Evolutionary conservation across 2,888 invertebrate species (phyloP), one percentile per base, ranked within the genome.

Genomic region (Antheraea assamensis): DNA sequence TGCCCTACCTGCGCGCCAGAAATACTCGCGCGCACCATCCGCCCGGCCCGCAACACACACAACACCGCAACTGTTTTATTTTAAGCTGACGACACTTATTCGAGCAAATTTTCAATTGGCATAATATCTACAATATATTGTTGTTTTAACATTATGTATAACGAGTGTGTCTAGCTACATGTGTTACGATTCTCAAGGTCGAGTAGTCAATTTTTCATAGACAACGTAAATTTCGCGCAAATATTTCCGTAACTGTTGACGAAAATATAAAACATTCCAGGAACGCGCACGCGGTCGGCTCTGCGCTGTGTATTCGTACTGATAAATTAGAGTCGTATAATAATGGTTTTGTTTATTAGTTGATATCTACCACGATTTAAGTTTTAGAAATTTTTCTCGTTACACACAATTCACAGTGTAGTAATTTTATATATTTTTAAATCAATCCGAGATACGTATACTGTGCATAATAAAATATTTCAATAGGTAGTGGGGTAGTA

Each of bases 1-100:
- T 87, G 89, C 87, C 87, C 89, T 93, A 93, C 93, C 93, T 93
- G 93, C 90, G 87, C 88, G 90, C 93, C 90, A 88, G 87, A 93
- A 94, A 94, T 94, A 94, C 89, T 88, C 89, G 82, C 85, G 88
- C 90, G 88, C 88, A 85, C 83, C 82, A 83, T 83, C 84, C 86
- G 87, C 83, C 85, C 88, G 87, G 85, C 13, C 82, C 85, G 83
- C 83, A n/a, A n/a, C 81, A 74, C 84, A 27, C 82, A 80, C 76
- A 81, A 82, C 83, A 80, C 83, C 79, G 81, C 81, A 82, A 83
- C 81, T 81, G 83, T 85, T 82, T 83, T 88, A 90, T 90, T 90
- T 90, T 88, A 85, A 75, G 80, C 82, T 82, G 78, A 81, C 76
- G 79, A 80, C 35, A 68, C 35, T 35, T 82, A 81, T 84, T 82